Evolutionary conservation across 1,140 invertebrate species (phyloP), one percentile per base, ranked within the genome.

Genomic region (Phortica variegata): DNA sequence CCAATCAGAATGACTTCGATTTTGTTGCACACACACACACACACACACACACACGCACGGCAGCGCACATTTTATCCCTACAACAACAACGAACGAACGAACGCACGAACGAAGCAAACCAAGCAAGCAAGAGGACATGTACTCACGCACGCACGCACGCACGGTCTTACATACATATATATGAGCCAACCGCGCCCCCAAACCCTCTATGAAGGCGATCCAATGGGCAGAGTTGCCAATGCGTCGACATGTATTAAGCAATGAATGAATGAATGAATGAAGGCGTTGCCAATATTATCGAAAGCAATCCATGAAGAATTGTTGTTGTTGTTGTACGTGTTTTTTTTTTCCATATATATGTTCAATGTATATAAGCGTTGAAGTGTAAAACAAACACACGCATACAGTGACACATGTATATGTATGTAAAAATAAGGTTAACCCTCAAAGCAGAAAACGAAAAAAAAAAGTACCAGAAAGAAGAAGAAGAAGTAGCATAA

Each of bases 11-110:
- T n/a, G n/a, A n/a, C n/a, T n/a, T n/a, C n/a, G n/a, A n/a, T n/a
- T n/a, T n/a, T n/a, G n/a, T n/a, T n/a, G n/a, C n/a, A 47, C 61
- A 63, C 63, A 66, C 62, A 65, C 57, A 65, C 31, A 61, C 39
- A 49, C 44, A 52, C 56, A 26, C 49, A 48, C 40, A 44, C 57
- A 51, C 34, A 54, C 56, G 54, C 53, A 52, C 45, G 20, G n/a
- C 1, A 17, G 15, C 9, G 17, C 4, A 16, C 4, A 32, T 33
- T 32, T 41, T 20, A 18, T 34, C 15, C 8, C 16, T 13, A 8
- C 16, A 17, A 34, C 15, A 44, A 44, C 43, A 20, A 44, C 48
- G 26, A 46, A 12, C 47, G 42, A 42, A 40, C 38, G 42, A 43
- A 45, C n/a, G n/a, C n/a, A n/a, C n/a, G n/a, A n/a, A n/a, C n/a